A percentile compares a stretch with the other conserved stretches of the same genome.
Conservation (phyloP, 2,888 invertebrate species). For the Hymenopus coronatus region DNA sequence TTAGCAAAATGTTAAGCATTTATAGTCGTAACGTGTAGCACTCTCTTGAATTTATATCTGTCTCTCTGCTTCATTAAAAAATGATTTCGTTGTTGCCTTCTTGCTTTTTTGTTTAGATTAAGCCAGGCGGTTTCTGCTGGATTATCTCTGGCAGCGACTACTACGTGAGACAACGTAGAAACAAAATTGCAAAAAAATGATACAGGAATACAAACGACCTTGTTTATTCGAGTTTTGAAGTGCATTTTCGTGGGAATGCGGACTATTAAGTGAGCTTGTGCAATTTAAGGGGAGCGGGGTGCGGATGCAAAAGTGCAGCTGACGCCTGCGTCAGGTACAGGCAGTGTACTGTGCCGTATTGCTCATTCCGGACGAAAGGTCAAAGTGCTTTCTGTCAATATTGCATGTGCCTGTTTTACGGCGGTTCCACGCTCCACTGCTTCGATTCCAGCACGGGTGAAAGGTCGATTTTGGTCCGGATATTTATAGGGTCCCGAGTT, state of each 20-base stretch:
- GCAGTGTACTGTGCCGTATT: background rate
- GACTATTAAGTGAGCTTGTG: background rate
- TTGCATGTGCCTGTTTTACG: background rate
- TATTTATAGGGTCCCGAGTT: background rate
- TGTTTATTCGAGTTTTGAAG: background rate
- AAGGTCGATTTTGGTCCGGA: background rate
- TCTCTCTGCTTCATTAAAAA: background rate
- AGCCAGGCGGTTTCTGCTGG: background rate
- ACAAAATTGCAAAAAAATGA: background rate
- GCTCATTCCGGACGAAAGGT: background rate
- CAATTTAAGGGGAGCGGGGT: background rate
- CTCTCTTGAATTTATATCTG: background rate
- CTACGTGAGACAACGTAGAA: background rate
- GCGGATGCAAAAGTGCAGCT: background rate
- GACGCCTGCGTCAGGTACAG: background rate
- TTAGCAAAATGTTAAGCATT: background rate
- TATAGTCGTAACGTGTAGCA: background rate
- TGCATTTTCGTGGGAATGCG: background rate
- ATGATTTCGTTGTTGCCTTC: background rate
- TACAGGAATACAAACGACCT: background rate
- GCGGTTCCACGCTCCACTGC: background rate
- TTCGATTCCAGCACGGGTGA: background rate
- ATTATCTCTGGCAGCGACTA: background rate
- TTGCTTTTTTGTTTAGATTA: background rate
- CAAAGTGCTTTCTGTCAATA: background rate